phyloP scores from a whole-genome alignment of 2,113 vertebrate species.

The Dasyurus viverrinus region DNA sequence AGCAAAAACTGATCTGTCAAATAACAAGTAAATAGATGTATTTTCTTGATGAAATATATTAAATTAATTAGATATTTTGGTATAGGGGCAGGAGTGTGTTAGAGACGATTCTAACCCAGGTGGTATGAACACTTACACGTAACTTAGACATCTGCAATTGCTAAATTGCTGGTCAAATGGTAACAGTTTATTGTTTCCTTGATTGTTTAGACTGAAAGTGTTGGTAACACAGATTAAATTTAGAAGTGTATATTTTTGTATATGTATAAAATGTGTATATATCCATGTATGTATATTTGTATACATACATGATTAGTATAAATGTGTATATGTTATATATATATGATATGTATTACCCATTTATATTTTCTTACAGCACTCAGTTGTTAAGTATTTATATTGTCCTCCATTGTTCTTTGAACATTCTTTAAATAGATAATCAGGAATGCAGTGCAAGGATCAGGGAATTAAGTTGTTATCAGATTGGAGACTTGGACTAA shows the following conservation, averaged over 20 bases:
- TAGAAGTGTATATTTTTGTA: neutral
- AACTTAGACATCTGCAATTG: neutral
- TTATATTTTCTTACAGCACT: neutral
- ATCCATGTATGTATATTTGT: neutral
- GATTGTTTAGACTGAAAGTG: neutral
- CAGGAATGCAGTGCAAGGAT: neutral
- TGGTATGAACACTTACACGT: neutral
- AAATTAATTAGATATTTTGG: neutral
- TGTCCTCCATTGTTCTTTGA: neutral
- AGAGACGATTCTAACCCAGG: neutral
- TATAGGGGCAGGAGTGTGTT: neutral
- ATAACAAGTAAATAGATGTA: neutral
- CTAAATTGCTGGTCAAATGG: neutral
- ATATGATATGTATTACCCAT: neutral
- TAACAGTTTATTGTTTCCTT: neutral
- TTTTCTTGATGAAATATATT: neutral
- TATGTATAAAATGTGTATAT: neutral
- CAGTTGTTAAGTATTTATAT: neutral
- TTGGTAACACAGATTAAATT: neutral
- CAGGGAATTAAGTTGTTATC: neutral
- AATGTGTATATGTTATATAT: neutral
- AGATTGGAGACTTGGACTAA: neutral
- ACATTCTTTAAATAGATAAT: neutral
- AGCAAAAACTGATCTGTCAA: neutral
- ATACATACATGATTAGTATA: neutral